These are phyloP conservation scores for Rugalucina vietnamica DNA, from an alignment of 2,888 invertebrate genomes.

Conservation along the genomic window DNA sequence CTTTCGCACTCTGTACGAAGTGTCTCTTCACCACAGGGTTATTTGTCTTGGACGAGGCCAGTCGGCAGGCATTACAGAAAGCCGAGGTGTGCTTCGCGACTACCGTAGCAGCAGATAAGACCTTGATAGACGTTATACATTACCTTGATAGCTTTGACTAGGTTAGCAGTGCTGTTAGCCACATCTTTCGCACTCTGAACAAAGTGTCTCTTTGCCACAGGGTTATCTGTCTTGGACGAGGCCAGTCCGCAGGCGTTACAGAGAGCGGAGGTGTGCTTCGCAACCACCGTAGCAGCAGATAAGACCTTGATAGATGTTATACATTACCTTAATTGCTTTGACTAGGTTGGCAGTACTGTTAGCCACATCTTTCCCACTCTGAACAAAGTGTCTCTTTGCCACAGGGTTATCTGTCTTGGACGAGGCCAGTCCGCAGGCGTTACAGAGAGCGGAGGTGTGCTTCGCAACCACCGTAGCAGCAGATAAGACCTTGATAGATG, in stretches of 20 bases:
- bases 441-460: constrained; percentile 97
- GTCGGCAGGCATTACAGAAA: constrained; percentile 96
- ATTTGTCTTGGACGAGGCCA: constrained; percentile 94
- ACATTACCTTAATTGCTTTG: constrained; percentile 95
- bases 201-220: constrained; percentile 97
- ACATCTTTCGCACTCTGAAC: constrained; percentile 99
- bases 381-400: constrained; percentile 98
- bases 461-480: constrained; percentile 98
- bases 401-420: constrained; percentile 95
- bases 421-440: constrained; percentile 96
- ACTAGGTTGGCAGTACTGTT: constrained; percentile 97
- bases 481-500: constrained; percentile 89
- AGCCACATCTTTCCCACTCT: constrained; percentile 98
- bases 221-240: constrained; percentile 94
- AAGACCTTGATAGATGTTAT: too few species aligned
- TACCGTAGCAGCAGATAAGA: constrained; percentile 95
- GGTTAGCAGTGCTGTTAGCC: constrained; percentile 96
- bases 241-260: constrained; percentile 98
- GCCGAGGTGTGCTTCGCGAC: constrained; percentile 98
- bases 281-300: constrained; percentile 96
- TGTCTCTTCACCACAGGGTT: constrained; percentile 97
- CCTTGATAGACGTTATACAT: too few species aligned
- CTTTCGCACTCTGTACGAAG: constrained; percentile 98
- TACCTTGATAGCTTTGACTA: constrained; percentile 97
- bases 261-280: constrained; percentile 97